Base-by-base conservation (phyloP, 2,797 vertebrate species). In the Squalus acanthias region DNA sequence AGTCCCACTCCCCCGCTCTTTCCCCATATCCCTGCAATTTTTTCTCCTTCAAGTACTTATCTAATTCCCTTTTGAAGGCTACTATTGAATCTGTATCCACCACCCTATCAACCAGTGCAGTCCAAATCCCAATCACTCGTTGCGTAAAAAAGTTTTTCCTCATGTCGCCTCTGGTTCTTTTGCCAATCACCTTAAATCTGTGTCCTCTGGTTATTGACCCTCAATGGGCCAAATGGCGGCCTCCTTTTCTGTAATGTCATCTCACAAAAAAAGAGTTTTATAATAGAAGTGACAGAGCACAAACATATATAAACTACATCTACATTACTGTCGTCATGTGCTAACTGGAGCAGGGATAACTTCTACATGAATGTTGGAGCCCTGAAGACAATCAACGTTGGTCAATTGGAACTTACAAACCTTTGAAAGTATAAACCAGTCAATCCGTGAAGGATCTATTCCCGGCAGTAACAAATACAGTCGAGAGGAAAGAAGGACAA, bases 401-500 rank as follows among this genome's bases (percentile, higher is more conserved):
- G 92, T 15, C 91, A 69, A 67, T 94, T 69, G 33, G n/a, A 46
- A 94, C 5, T 39, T 22, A 46, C 13, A 67, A 26, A 39, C n/a
- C n/a, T 7, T 94, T 94, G 69, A 10, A n/a, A 46, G 22, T 39
- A 94, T 94, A 94, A 94, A 94, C 10, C 92, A 94, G 63, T 95
- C 46, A 50, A 72, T 29, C 9, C 17, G 7, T 92, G 20, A 69
- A 67, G 33, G 33, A 69, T 72, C 93, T 26, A 95, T 95, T 72
- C 3, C 63, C 24, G 1, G 10, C 93, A 95, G 7, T 53, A 29
- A 74, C n/a, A 93, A 53, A 95, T 29, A 7, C n/a, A 95, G 22
- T 17, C 33, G 39, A 95, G 4, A 53, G 46, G 22, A 26, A 72
- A 95, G 24, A 15, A 82, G 53, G 67, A 53, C 69, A 95, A 50